Percentiles rank a stretch among this genome's conserved stretches.
Conservation (phyloP, 92 coral and sea anemone species). For the Umimayanthus kanabou region DNA sequence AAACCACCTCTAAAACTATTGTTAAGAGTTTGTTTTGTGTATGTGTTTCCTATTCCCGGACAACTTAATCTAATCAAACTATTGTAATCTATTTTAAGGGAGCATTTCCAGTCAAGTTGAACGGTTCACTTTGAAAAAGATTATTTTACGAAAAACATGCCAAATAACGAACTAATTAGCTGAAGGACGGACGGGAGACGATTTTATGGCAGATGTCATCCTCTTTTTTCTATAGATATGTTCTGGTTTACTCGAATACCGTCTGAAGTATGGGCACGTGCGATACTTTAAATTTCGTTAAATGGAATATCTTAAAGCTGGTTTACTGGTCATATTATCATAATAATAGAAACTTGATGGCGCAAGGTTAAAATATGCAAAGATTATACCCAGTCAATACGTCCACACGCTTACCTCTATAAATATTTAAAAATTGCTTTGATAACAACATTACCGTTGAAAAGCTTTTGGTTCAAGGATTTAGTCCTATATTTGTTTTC, state of each 20-base stretch:
- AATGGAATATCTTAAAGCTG: not conserved
- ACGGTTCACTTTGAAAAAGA: too few relatives aligned
- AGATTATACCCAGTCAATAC: conserved; percentile 17
- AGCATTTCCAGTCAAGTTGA: too few relatives aligned
- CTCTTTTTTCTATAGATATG: too few relatives aligned
- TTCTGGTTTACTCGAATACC: too few relatives aligned
- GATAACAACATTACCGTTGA: not conserved
- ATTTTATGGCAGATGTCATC: too few relatives aligned
- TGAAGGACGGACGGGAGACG: too few relatives aligned
- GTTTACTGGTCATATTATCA: conserved; percentile 4
- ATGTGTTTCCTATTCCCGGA: too few relatives aligned
- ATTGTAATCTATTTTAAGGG: not conserved
- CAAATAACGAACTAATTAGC: too few relatives aligned
- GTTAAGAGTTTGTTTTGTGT: too few relatives aligned
- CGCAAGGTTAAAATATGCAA: conserved; percentile 16
- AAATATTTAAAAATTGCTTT: not conserved
- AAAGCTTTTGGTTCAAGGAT: not conserved
- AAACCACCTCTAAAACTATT: too few relatives aligned
- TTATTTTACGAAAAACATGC: too few relatives aligned
- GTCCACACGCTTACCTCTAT: conserved; percentile 15
- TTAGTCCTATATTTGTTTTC: not conserved
- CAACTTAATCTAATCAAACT: not conserved
- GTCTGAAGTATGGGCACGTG: too few relatives aligned
- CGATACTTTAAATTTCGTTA: not conserved
- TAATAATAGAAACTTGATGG: conserved; percentile 17